These are phyloP conservation scores for Hypomecis atomaria DNA, from an alignment of 2,888 invertebrate species.

Conservation along the genomic window DNA sequence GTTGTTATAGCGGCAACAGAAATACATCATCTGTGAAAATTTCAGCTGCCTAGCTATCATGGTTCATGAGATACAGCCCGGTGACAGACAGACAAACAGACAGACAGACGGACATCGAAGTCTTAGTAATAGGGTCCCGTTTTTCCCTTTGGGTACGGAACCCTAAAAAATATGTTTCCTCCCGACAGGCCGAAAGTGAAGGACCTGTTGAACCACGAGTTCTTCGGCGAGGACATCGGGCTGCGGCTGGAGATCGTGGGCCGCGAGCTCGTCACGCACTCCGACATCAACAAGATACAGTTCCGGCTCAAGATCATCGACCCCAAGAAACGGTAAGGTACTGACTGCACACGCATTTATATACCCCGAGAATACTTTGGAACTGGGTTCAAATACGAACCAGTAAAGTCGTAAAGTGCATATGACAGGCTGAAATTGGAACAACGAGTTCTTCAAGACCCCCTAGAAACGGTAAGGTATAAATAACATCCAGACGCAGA, in stretches of 20 bases:
- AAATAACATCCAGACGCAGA: no score
- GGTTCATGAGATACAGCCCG: no score
- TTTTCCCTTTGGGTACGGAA: no score
- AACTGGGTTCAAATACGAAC: no score
- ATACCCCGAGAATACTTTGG: neutral
- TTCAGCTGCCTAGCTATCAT: no score
- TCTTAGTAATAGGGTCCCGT: no score
- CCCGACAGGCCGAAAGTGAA: conserved; percentile 92
- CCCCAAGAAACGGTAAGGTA: conserved; percentile 93
- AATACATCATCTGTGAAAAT: no score
- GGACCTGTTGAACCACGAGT: conserved; percentile 96
- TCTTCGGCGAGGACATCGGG: conserved; percentile 97
- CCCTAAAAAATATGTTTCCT: neutral
- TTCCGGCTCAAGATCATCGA: conserved; percentile 97
- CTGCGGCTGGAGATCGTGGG: conserved; percentile 86
- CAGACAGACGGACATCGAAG: no score
- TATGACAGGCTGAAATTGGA: no score
- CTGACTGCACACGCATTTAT: conserved; percentile 23
- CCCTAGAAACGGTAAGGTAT: conserved; percentile 91
- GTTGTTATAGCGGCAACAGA: no score
- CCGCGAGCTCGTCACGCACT: conserved; percentile 87
- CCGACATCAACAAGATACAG: conserved; percentile 90
- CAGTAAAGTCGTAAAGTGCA: neutral
- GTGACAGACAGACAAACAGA: no score
- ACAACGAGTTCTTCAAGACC: conserved; percentile 91